Conservation (phyloP, 23 tunicate species). For the Styela clava region DNA sequence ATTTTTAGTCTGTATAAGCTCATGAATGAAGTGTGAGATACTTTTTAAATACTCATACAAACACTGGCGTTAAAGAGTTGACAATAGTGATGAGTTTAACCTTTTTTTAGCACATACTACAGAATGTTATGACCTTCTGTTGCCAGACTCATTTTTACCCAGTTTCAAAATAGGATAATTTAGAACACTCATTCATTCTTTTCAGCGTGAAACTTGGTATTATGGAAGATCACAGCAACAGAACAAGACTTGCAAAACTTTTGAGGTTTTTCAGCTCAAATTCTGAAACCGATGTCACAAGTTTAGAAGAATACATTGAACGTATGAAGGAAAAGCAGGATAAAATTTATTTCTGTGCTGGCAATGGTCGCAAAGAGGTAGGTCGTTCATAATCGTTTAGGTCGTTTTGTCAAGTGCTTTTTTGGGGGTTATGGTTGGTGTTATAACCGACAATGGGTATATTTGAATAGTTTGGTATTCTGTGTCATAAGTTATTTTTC, state of each 20-base stretch:
- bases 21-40: too few species aligned
- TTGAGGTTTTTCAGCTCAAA: slow-evolving; percentile 85
- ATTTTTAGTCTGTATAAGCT: too few species aligned
- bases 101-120: too few species aligned
- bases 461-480: neutral
- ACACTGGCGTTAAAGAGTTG: too few species aligned
- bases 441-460: neutral
- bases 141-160: neutral
- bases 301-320: slow-evolving; percentile 86
- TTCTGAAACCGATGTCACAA: slow-evolving; percentile 66
- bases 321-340: slow-evolving; percentile 99
- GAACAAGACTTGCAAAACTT: slow-evolving; percentile 95
- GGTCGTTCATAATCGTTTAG: too few species aligned
- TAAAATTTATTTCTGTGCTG: slow-evolving; percentile 98
- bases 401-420: neutral
- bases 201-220: slow-evolving; percentile 93
- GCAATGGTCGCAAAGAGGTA: slow-evolving; percentile 87
- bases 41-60: too few species aligned
- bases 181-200: too few species aligned
- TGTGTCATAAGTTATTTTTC: too few species aligned
- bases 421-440: neutral
- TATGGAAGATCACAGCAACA: slow-evolving; percentile 97
- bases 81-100: too few species aligned
- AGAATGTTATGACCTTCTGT: too few species aligned
- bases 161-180: too few species aligned